Evolutionary conservation across 2,797 vertebrate genomes (phyloP).

Genomic region (Cynodonichthys magdalenae): DNA sequence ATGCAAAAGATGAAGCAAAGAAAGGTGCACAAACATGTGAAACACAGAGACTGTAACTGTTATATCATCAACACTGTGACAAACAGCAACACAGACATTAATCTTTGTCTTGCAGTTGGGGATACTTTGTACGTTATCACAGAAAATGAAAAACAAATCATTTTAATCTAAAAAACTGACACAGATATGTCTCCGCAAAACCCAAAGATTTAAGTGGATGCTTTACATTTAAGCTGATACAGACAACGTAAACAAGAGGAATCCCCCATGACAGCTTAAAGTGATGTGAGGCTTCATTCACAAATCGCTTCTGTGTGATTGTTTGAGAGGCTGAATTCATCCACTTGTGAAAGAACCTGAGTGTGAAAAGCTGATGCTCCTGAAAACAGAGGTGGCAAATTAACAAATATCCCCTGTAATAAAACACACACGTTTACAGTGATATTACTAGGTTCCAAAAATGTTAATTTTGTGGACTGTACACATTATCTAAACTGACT

Average conservation of each 20-base stretch:
- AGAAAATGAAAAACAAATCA: slow-evolving; percentile 28
- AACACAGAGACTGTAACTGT: slow-evolving; percentile 4
- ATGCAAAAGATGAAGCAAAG: slow-evolving; percentile 27
- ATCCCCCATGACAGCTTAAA: slow-evolving; percentile 5
- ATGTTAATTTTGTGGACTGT: too few species aligned
- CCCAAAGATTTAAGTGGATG: slow-evolving; percentile 46
- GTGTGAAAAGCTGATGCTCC: slow-evolving; percentile 2
- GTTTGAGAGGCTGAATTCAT: background rate
- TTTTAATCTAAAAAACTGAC: slow-evolving; percentile 52
- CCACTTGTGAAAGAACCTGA: background rate
- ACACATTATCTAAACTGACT: too few species aligned
- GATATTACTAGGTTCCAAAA: too few species aligned
- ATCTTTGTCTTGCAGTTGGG: slow-evolving; percentile 50
- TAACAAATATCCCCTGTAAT: background rate
- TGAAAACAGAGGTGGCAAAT: background rate
- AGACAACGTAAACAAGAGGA: slow-evolving; percentile 20
- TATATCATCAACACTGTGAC: slow-evolving; percentile 15
- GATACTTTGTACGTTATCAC: slow-evolving; percentile 40
- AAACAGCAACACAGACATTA: slow-evolving; percentile 32
- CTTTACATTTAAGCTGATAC: slow-evolving; percentile 46
- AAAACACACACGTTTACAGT: too few species aligned
- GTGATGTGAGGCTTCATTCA: slow-evolving; percentile 14
- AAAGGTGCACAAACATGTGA: slow-evolving; percentile 2
- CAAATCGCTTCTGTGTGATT: slow-evolving; percentile 17
- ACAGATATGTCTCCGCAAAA: slow-evolving; percentile 40